Evolutionary conservation across 2,888 invertebrate genomes (phyloP).

Genomic region (Amiota minor): DNA sequence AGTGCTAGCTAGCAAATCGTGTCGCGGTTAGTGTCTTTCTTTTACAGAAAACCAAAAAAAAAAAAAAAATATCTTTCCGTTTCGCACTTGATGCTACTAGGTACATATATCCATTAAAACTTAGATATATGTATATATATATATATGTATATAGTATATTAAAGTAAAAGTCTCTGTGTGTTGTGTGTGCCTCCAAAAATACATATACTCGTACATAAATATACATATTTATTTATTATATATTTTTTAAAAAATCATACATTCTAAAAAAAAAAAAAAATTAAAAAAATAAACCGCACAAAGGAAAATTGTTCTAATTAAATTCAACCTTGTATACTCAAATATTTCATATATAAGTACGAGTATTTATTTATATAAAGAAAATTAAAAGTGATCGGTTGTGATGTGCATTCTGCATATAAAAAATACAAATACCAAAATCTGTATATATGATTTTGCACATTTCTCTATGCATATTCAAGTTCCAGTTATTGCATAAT

Average conservation of each 20-base stretch:
- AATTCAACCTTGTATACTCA: no score
- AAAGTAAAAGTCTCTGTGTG: not conserved
- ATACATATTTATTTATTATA: no score
- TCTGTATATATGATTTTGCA: constrained; percentile 31
- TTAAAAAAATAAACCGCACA: constrained; percentile 29
- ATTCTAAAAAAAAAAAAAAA: no score
- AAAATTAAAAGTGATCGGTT: constrained; percentile 11
- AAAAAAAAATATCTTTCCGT: constrained; percentile 48
- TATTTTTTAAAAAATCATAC: no score
- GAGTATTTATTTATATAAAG: constrained; percentile 24
- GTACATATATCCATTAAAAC: constrained; percentile 41
- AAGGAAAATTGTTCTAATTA: not conserved
- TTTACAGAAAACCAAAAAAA: constrained; percentile 29
- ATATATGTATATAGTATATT: not conserved
- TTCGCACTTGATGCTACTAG: constrained; percentile 49
- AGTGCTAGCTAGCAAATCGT: constrained; percentile 63
- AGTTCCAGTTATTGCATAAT: constrained; percentile 34
- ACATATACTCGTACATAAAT: no score
- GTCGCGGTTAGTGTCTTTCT: constrained; percentile 53
- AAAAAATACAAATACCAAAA: not conserved
- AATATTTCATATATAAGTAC: constrained; percentile 20
- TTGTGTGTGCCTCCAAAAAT: no score
- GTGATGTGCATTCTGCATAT: constrained; percentile 23
- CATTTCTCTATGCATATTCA: not conserved
- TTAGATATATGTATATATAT: constrained; percentile 18